Percentiles rank a stretch among this genome's conserved stretches.
phyloP scores from a whole-genome alignment of 1,140 invertebrate species.

The Atta cephalotes region DNA sequence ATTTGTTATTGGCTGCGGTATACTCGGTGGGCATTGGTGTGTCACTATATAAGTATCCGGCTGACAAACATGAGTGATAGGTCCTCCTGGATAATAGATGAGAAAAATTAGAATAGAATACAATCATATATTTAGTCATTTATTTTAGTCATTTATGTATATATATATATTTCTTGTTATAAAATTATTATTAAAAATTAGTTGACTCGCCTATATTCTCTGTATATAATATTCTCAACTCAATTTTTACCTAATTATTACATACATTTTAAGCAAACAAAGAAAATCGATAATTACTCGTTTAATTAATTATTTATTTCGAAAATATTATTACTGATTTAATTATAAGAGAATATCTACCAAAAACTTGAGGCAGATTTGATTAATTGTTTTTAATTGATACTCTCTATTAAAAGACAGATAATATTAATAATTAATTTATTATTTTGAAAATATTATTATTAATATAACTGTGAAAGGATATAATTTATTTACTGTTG shows the following conservation, averaged over 20 bases:
- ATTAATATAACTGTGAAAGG: background rate
- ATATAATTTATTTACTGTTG: background rate
- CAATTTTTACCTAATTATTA: background rate
- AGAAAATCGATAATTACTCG: background rate
- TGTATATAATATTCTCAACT: background rate
- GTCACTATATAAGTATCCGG: slow-evolving; percentile 43
- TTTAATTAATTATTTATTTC: background rate
- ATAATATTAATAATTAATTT: slow-evolving; percentile 12
- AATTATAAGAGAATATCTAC: background rate
- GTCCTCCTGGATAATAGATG: slow-evolving; percentile 10
- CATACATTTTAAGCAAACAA: background rate
- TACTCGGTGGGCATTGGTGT: slow-evolving; percentile 37
- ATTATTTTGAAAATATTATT: slow-evolving; percentile 15
- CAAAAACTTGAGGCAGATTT: background rate
- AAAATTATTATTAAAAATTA: background rate
- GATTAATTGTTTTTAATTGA: background rate
- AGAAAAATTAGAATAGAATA: background rate
- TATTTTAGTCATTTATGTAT: background rate
- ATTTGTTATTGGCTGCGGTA: background rate
- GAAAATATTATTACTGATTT: background rate
- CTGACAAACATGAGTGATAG: slow-evolving; percentile 40
- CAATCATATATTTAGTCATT: background rate
- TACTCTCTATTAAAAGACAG: background rate
- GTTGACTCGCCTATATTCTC: no score
- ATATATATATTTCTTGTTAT: background rate